phyloP scores from a whole-genome alignment of 1,140 invertebrate species.

The Microplitis mediator region DNA sequence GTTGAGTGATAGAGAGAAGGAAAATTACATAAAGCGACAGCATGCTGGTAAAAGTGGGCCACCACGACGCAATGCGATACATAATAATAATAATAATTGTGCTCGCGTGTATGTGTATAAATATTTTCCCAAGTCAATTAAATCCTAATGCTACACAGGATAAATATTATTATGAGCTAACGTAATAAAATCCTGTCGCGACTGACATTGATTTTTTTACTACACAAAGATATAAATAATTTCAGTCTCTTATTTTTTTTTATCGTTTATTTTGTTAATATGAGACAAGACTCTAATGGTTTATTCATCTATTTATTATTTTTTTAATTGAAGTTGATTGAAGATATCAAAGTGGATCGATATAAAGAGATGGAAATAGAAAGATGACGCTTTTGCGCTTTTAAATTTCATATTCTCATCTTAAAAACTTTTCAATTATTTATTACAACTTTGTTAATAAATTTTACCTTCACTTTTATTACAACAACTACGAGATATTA shows the following conservation, averaged over 20 bases:
- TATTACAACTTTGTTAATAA: not conserved
- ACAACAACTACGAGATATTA: no score
- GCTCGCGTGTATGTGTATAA: constrained; percentile 4
- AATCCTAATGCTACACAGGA: not conserved
- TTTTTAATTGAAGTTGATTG: not conserved
- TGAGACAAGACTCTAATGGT: not conserved
- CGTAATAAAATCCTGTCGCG: no score
- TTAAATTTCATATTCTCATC: not conserved
- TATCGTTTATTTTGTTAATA: no score
- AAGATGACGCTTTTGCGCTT: not conserved
- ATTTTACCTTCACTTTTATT: not conserved
- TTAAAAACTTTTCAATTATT: not conserved
- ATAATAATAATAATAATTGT: constrained; percentile 1
- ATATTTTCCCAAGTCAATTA: not conserved
- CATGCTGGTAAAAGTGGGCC: constrained; percentile 23
- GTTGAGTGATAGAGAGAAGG: not conserved
- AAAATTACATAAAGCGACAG: constrained; percentile 19
- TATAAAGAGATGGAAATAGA: not conserved
- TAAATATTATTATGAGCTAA: not conserved
- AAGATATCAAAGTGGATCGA: not conserved
- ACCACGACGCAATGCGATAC: not conserved
- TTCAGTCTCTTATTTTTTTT: no score
- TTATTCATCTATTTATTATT: not conserved
- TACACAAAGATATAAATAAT: no score
- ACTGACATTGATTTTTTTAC: not conserved